Evolutionary conservation across 2,797 vertebrate genomes (phyloP), one percentile per base, ranked within the genome.

Genomic region (Carduelis carduelis): DNA sequence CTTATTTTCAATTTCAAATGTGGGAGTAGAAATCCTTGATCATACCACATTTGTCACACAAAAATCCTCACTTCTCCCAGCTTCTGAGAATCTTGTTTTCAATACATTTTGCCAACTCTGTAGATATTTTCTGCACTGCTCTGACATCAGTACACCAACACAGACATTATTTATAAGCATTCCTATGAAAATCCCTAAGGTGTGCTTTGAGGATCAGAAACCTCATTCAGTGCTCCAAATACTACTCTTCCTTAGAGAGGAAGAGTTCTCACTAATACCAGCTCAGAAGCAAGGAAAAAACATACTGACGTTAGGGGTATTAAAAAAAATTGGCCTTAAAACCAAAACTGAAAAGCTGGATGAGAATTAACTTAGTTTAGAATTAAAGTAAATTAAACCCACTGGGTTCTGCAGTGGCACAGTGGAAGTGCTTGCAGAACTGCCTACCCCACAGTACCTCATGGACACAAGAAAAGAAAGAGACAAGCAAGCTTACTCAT

Each of bases 401-500:
- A 61, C 3, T 0, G 2, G 21, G 24, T 7, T 83, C 69, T 84
- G 43, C 80, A 79, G 28, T 41, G 50, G 12, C 55, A 61, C 39
- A 59, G 15, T 32, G 24, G 20, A 43, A 76, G 41, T 11, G 7
- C 32, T 41, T 78, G 60, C 39, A 56, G 49, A 59, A 59, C 50
- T 75, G 50, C 27, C 44, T 56, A 60, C 12, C 27, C 44, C 47
- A 68, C 19, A 81, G 10, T 27, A 74, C 14, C 47, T 24, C 19
- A 50, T 1, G 12, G 11, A 80, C 5, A 6, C 0, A 1, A 6
- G 8, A 10, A 17, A 14, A 52, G 39, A 46, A 69, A 65, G 17
- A 9, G 24, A 75, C 74, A 79, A 66, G 50, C 63, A 79, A 72
- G 97, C 99, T 98, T 96, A 99, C 99, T 99, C 99, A 85, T 99